phyloP scores from a whole-genome alignment of 2,113 vertebrate genomes.

The Sardina pilchardus region DNA sequence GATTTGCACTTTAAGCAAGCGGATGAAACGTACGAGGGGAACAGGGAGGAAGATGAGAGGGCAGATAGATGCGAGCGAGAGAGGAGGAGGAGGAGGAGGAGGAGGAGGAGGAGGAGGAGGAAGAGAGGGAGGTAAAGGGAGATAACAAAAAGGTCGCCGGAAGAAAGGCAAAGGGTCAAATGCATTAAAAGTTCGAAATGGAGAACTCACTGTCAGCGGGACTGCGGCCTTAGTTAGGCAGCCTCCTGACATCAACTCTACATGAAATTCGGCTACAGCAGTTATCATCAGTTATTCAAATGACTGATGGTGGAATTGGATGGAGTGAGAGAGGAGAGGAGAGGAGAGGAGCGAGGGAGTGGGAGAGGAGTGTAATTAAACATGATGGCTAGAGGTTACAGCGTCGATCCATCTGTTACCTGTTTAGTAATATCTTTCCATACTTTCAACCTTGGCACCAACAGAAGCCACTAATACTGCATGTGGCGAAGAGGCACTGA shows the following conservation, averaged over 20 bases:
- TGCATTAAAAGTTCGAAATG: slow-evolving; percentile 14
- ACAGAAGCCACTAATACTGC: background rate
- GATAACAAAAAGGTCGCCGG: background rate
- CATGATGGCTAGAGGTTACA: background rate
- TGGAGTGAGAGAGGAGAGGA: background rate
- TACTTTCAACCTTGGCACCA: background rate
- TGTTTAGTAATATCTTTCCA: background rate
- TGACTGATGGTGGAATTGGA: background rate
- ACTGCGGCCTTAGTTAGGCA: background rate
- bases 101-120: background rate
- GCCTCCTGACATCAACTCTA: background rate
- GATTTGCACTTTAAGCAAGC: slow-evolving; percentile 12
- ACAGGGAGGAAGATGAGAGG: slow-evolving; percentile 2
- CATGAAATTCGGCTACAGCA: background rate
- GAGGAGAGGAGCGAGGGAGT: background rate
- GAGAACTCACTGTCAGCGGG: background rate
- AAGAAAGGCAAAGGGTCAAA: background rate
- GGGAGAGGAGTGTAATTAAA: background rate
- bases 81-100: background rate
- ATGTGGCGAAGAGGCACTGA: background rate
- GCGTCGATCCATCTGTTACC: background rate
- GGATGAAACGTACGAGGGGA: background rate
- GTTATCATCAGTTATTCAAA: background rate
- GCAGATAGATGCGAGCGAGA: background rate
- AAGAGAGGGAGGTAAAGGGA: background rate